These are phyloP conservation scores for Scolanthus callimorphus DNA, from an alignment of 92 coral and sea anemone species.

Conservation along the genomic window DNA sequence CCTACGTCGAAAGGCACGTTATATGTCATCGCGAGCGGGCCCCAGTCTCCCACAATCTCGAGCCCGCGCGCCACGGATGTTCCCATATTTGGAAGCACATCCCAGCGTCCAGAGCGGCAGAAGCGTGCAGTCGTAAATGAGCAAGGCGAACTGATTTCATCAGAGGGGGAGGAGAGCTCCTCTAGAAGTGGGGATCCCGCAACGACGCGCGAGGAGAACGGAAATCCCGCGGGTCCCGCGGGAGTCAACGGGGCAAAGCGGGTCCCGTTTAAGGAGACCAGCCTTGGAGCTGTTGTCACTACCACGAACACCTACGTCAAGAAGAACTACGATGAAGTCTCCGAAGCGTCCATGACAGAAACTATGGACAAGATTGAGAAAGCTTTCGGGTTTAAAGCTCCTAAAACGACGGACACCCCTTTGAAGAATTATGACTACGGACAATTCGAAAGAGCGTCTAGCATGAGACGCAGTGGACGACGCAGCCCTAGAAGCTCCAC, in stretches of 20 bases:
- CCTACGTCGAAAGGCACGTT: conserved; percentile 70
- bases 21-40: conserved; percentile 78
- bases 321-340: conserved; percentile 52
- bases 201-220: conserved; percentile 22
- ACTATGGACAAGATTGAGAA: conserved; percentile 94
- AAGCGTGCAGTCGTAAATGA: conserved; percentile 63
- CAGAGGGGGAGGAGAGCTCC: conserved; percentile 23
- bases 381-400: conserved; percentile 85
- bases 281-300: conserved; percentile 88
- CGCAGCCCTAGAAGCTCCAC: conserved; percentile 22
- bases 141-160: conserved; percentile 29
- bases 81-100: conserved; percentile 79
- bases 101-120: conserved; percentile 66
- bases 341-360: conserved; percentile 87
- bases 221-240: not conserved
- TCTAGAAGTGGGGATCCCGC: conserved; percentile 49
- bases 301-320: conserved; percentile 85
- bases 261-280: conserved; percentile 93
- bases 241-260: conserved; percentile 13
- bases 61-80: conserved; percentile 51
- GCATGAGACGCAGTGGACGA: conserved; percentile 27
- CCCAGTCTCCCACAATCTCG: conserved; percentile 61
- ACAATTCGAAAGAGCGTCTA: conserved; percentile 39
- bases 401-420: conserved; percentile 57
- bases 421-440: conserved; percentile 20